These are phyloP conservation scores for Trichogramma evanescens DNA, from an alignment of 2,888 invertebrate species.

Conservation along the genomic window DNA sequence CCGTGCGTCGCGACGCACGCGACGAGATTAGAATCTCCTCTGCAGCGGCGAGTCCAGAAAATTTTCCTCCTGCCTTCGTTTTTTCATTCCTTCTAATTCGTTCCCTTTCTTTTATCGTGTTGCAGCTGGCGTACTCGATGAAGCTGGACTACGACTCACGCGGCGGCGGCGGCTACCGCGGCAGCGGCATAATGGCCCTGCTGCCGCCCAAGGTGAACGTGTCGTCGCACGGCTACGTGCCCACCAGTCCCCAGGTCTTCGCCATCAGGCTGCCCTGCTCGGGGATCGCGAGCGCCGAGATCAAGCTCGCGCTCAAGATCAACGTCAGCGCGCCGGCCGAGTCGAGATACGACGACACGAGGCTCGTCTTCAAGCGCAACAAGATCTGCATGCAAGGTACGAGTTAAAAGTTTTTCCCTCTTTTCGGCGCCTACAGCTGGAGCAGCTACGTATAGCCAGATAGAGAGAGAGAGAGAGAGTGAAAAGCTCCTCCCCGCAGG, in stretches of 20 bases:
- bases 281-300: constrained; percentile 72
- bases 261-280: constrained; percentile 78
- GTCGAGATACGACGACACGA: constrained; percentile 61
- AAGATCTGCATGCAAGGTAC: constrained; percentile 80
- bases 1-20: too few relatives aligned
- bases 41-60: too few relatives aligned
- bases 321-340: constrained; percentile 69
- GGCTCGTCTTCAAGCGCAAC: constrained; percentile 72
- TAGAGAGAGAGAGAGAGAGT: not conserved
- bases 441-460: too few relatives aligned
- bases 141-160: constrained; percentile 70
- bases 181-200: constrained; percentile 53
- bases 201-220: constrained; percentile 76
- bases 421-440: too few relatives aligned
- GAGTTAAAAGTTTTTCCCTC: too few relatives aligned
- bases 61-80: not conserved
- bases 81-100: not conserved
- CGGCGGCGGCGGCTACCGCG: constrained; percentile 35
- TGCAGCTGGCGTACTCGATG: constrained; percentile 70
- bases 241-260: constrained; percentile 67
- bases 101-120: constrained; percentile 25
- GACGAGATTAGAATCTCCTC: too few relatives aligned
- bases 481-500: not conserved
- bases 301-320: constrained; percentile 72
- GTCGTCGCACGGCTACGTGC: constrained; percentile 71